A percentile compares a stretch with the other conserved stretches of the same genome.
phyloP scores from a whole-genome alignment of 2,888 invertebrate species.

The Lithophane leautieri region DNA sequence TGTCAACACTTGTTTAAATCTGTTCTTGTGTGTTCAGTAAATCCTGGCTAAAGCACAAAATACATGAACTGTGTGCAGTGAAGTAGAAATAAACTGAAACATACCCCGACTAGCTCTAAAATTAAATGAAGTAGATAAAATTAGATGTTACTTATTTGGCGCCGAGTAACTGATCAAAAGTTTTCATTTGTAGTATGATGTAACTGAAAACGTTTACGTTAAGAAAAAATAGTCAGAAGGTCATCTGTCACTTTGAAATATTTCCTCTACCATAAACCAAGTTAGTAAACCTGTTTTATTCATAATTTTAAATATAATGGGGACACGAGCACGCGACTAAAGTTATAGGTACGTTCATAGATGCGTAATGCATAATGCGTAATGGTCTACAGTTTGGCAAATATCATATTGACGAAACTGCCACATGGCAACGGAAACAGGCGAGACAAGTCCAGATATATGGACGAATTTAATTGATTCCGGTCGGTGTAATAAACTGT shows the following conservation, averaged over 20 bases:
- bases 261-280: constrained; percentile 45
- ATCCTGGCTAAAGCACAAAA: constrained; percentile 35
- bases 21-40: constrained; percentile 35
- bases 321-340: constrained; percentile 23
- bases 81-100: constrained; percentile 29
- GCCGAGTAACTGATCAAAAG: constrained; percentile 9
- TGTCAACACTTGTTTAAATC: constrained; percentile 51
- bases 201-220: constrained; percentile 41
- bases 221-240: constrained; percentile 48
- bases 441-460: constrained; percentile 30
- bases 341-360: constrained; percentile 32
- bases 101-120: background rate
- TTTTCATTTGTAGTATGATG: constrained; percentile 48
- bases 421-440: constrained; percentile 36
- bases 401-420: constrained; percentile 21
- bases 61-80: constrained; percentile 19
- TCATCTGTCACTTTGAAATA: constrained; percentile 57
- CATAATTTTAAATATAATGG: constrained; percentile 42
- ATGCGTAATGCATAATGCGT: too few species aligned
- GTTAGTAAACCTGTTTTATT: constrained; percentile 51
- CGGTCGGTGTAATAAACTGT: constrained; percentile 20
- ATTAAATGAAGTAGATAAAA: constrained; percentile 3
- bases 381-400: constrained; percentile 24
- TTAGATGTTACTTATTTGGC: constrained; percentile 24
- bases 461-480: constrained; percentile 45